These are phyloP conservation scores for Lepidurus packardi DNA, from an alignment of 1,140 invertebrate species.

Conservation along the genomic window DNA sequence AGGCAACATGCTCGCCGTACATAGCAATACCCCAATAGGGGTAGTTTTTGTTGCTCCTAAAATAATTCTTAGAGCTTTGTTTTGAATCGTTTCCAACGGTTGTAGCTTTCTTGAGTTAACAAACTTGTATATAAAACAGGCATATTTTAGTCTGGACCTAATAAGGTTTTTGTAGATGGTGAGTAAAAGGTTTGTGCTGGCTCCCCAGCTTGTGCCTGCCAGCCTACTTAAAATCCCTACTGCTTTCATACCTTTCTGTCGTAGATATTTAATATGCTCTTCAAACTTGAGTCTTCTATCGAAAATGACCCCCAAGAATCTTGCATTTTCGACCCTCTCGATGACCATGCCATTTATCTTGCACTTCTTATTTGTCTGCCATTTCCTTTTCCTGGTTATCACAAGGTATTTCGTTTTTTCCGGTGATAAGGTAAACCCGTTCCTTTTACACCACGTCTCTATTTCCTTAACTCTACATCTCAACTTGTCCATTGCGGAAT, in stretches of 20 bases:
- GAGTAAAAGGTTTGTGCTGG: background rate
- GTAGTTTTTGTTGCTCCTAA: background rate
- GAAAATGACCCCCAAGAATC: conserved; percentile 17
- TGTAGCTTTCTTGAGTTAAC: conserved; percentile 1
- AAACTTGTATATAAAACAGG: background rate
- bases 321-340: background rate
- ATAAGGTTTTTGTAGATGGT: too few relatives aligned
- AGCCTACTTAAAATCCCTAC: background rate
- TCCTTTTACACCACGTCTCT: conserved; percentile 1
- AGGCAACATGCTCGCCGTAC: background rate
- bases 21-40: background rate
- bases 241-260: conserved; percentile 1
- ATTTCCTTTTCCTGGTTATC: background rate
- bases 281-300: conserved; percentile 13
- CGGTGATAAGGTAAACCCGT: background rate
- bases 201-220: background rate
- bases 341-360: background rate
- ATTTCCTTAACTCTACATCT: background rate
- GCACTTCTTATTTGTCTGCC: background rate
- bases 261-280: background rate
- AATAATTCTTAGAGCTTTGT: conserved; percentile 1
- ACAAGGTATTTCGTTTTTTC: background rate
- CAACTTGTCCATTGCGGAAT: background rate
- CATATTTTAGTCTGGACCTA: background rate
- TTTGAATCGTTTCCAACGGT: background rate